Percentiles rank a stretch among this genome's conserved stretches.
Evolutionary conservation across 1,140 invertebrate species (phyloP).

Genomic region (Drosophila novamexicana): DNA sequence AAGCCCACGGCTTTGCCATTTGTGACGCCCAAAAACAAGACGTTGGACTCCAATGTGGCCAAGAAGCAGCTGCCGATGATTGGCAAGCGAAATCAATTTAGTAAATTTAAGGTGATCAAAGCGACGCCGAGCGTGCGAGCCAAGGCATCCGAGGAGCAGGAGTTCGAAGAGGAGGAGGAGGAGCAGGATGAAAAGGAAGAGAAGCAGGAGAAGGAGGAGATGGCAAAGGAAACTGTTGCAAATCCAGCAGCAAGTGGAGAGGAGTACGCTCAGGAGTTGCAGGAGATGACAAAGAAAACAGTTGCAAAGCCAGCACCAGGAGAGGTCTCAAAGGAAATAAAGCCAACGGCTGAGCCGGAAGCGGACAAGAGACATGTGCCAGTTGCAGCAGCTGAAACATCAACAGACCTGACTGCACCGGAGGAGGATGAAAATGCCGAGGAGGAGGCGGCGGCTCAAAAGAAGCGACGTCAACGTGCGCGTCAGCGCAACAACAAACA

Average conservation of each 20-base stretch:
- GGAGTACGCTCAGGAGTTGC: not conserved
- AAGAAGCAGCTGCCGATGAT: slow-evolving; percentile 79
- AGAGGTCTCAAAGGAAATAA: slow-evolving; percentile 16
- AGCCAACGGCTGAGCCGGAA: slow-evolving; percentile 39
- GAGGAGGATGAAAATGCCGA: slow-evolving; percentile 40
- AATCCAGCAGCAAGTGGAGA: slow-evolving; percentile 13
- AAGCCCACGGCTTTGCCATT: slow-evolving; percentile 88
- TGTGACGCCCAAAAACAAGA: not conserved
- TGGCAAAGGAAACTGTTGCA: slow-evolving; percentile 27
- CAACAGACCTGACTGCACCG: not conserved
- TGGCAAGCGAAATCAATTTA: slow-evolving; percentile 82
- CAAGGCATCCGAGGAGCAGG: slow-evolving; percentile 82
- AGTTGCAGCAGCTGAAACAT: not conserved
- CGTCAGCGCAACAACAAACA: slow-evolving; percentile 61
- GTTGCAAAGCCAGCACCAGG: slow-evolving; percentile 8
- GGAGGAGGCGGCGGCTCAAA: slow-evolving; percentile 25
- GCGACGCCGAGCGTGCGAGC: slow-evolving; percentile 29
- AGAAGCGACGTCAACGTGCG: slow-evolving; percentile 54
- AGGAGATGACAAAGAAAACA: slow-evolving; percentile 20
- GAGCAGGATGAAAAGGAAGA: not conserved
- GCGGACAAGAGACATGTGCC: slow-evolving; percentile 11
- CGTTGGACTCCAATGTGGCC: not conserved
- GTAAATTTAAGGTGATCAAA: slow-evolving; percentile 75
- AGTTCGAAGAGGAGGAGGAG: slow-evolving; percentile 68
- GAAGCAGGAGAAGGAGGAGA: not conserved